These are phyloP conservation scores for Diadophis punctatus DNA, from an alignment of 2,113 vertebrate genomes.

Conservation along the genomic window DNA sequence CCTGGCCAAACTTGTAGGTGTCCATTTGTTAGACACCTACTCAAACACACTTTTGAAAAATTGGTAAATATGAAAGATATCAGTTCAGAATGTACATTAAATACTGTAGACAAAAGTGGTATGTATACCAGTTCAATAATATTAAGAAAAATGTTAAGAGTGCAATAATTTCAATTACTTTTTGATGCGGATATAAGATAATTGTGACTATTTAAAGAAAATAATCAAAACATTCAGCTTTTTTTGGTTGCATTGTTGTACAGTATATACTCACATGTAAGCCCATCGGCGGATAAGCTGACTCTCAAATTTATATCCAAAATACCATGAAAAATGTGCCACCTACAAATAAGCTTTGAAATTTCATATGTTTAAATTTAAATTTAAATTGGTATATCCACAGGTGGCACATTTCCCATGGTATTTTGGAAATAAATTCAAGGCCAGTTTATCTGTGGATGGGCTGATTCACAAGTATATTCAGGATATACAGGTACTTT, in stretches of 20 bases:
- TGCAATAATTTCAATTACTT: not conserved
- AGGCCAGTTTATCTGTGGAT: not conserved
- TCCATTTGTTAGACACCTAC: not conserved
- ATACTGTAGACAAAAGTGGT: not conserved
- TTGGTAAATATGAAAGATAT: not conserved
- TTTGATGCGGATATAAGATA: not conserved
- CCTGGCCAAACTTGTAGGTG: not conserved
- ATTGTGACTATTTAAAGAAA: not conserved
- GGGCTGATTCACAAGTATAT: not conserved
- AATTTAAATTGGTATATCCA: not conserved
- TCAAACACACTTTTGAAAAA: not conserved
- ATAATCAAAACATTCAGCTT: not conserved
- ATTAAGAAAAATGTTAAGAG: not conserved
- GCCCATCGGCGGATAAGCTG: not conserved
- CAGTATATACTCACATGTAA: not conserved
- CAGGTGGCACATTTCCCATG: not conserved
- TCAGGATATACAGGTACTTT: not conserved
- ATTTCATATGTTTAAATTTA: not conserved
- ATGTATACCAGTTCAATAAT: not conserved
- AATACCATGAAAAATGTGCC: not conserved
- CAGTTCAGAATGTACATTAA: not conserved
- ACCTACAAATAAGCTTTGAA: not conserved
- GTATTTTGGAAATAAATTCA: not conserved
- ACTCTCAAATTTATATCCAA: not conserved
- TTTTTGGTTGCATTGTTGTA: not conserved